phyloP scores from a whole-genome alignment of 2,797 vertebrate species.

The Sciurus vulgaris region DNA sequence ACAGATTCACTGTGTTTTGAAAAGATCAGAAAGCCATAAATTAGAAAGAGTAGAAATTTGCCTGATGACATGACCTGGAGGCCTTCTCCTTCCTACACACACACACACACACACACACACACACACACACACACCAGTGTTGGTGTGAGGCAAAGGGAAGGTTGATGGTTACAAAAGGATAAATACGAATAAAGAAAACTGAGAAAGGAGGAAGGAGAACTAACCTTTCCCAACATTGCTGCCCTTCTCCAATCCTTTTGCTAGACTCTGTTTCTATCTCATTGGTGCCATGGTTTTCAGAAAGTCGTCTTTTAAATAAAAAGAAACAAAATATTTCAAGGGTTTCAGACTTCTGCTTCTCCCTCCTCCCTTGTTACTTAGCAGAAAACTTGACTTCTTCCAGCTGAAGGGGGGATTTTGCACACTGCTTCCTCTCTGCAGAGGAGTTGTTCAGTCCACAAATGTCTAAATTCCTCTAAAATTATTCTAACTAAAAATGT shows the following conservation, averaged over 20 bases:
- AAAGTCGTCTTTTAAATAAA: background rate
- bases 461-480: background rate
- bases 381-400: background rate
- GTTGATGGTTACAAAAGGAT: background rate
- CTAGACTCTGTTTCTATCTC: background rate
- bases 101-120: rapidly evolving
- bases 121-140: rapidly evolving
- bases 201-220: background rate
- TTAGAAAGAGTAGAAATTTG: background rate
- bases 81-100: too few species aligned
- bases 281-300: background rate
- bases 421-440: background rate
- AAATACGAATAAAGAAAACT: background rate
- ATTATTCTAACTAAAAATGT: background rate
- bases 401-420: background rate
- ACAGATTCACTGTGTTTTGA: background rate
- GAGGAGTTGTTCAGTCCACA: background rate
- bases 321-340: background rate
- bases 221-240: background rate
- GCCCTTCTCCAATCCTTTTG: background rate
- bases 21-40: background rate
- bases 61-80: background rate
- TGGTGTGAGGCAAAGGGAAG: background rate
- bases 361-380: background rate
- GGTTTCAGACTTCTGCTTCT: conserved; percentile 10